phyloP scores from a whole-genome alignment of 2,888 invertebrate genomes.

The Ornithoptera alexandrae region DNA sequence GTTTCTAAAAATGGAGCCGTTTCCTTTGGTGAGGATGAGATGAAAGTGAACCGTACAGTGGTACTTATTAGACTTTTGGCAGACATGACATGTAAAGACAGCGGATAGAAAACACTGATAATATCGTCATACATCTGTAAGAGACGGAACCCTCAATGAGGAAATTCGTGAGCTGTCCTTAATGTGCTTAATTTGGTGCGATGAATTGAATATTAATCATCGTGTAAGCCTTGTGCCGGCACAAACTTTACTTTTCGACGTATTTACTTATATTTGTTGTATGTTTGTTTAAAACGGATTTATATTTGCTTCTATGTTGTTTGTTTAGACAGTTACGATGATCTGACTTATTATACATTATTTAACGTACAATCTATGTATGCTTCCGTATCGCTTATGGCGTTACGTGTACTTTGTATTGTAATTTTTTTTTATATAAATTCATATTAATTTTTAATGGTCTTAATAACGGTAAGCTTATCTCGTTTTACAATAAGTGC shows the following conservation, averaged over 20 bases:
- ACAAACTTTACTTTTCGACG: constrained; percentile 18
- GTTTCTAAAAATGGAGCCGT: too few relatives aligned
- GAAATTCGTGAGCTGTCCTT: too few relatives aligned
- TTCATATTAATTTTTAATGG: constrained; percentile 33
- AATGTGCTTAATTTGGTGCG: too few relatives aligned
- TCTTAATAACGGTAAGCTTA: constrained; percentile 52
- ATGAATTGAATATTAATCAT: neutral
- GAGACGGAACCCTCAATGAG: too few relatives aligned
- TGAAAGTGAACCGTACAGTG: too few relatives aligned
- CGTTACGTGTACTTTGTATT: constrained; percentile 36
- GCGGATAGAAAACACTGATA: too few relatives aligned
- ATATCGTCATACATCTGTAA: too few relatives aligned
- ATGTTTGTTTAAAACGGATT: constrained; percentile 40
- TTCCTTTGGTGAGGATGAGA: too few relatives aligned
- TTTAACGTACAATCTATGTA: constrained; percentile 45
- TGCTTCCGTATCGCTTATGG: constrained; percentile 42
- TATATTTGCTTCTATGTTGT: constrained; percentile 49
- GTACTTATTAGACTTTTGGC: too few relatives aligned
- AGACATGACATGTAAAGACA: too few relatives aligned
- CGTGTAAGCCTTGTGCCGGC: constrained; percentile 6
- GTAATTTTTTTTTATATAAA: constrained; percentile 40
- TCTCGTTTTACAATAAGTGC: constrained; percentile 70
- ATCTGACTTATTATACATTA: constrained; percentile 40
- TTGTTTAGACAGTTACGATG: constrained; percentile 41
- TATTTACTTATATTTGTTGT: constrained; percentile 30